Conservation (phyloP, 2,888 invertebrate genomes). For the Drosophila meridionalis region DNA sequence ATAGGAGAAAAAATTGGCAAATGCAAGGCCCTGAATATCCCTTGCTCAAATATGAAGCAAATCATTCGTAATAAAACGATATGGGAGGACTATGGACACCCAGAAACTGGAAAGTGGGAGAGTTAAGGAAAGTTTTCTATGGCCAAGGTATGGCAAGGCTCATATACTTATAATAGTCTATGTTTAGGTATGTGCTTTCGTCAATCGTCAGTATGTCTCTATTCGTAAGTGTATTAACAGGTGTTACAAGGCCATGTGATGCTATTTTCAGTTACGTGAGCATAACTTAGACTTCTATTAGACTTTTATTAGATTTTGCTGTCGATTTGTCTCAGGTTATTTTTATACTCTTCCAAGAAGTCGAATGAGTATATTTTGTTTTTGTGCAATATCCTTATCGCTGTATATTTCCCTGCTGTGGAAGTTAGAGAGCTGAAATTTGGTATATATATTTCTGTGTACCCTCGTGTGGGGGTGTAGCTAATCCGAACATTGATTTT, state of each 20-base stretch:
- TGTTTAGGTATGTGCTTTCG: not conserved
- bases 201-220: too few species aligned
- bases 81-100: too few species aligned
- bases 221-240: not conserved
- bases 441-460: too few species aligned
- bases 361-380: too few species aligned
- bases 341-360: too few species aligned
- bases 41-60: not conserved
- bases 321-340: too few species aligned
- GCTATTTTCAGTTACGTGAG: not conserved
- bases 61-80: not conserved
- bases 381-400: too few species aligned
- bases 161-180: not conserved
- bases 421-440: too few species aligned
- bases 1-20: not conserved
- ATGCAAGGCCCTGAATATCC: not conserved
- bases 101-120: not conserved
- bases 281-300: not conserved
- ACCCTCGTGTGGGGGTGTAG: too few species aligned
- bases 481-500: too few species aligned
- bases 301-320: not conserved
- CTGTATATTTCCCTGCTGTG: too few species aligned
- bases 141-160: too few species aligned
- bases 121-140: not conserved
- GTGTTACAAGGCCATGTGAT: not conserved